Base-by-base conservation (phyloP, 1,140 invertebrate genomes). In the Eubasilissa regina region DNA sequence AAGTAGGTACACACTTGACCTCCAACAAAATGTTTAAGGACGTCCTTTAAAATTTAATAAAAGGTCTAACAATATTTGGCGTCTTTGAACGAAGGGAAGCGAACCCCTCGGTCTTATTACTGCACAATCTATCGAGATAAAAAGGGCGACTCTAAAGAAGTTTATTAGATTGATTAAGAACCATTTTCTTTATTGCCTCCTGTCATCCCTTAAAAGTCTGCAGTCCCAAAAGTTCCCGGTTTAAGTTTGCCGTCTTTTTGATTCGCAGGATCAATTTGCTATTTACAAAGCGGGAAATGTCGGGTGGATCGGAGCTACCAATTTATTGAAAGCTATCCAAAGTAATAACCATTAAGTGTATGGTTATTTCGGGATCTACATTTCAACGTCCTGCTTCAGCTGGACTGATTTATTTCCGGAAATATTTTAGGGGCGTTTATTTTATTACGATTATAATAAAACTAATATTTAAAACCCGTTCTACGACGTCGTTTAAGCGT, bases 161-260 rank as follows among this genome's bases (percentile, higher is more conserved):
- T 77, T 77, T 75, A 78, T 74, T 75, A 81, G 80, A 81, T 81
- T 81, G 80, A 81, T 81, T 81, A 81, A 74, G 62, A 62, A 47
- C 75, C 48, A 81, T 81, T 81, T 77, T 78, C 55, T 75, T 81
- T 81, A 81, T 77, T 77, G 70, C 75, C 53, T 44, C 13, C 74
- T 44, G 62, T 75, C 74, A 75, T 10, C 55, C 70, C 58, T 35
- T 11, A 75, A 66, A 75, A 75, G 45, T 64, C 47, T 53, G n/a
- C 10, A 9, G 4, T 56, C 47, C 19, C 11, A 17, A 64, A 74
- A 70, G 53, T 77, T 64, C 55, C 75, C 43, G 15, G 17, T 81
- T 74, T 74, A 73, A 66, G 48, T 64, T 48, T 19, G 62, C 15
- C 75, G 75, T 80, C 75, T 25, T 66, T 58, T 66, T 56, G 58